Base-by-base conservation (phyloP, 1,140 invertebrate species). In the Drosophila ohnishii region DNA sequence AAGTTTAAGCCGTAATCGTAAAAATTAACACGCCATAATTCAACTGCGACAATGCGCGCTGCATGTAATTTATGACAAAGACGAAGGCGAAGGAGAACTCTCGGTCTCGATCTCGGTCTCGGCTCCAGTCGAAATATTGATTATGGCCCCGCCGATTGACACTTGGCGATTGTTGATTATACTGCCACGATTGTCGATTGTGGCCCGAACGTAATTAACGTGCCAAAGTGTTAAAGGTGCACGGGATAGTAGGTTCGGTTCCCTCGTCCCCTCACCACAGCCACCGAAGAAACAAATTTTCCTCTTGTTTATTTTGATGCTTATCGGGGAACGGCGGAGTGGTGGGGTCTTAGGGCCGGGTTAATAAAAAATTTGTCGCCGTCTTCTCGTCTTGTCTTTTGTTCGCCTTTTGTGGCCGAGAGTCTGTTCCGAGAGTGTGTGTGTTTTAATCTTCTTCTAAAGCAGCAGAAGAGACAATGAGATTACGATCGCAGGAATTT, bases 401-500 rank as follows among this genome's bases (percentile, higher is more conserved):
- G 67, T 84, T 40, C 58, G 59, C 32, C 37, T 56, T 48, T 58
- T 60, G 48, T 64, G 37, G 19, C 40, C 61, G 7, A 55, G 69
- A 45, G 44, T 19, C 47, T 70, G 34, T 66, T 51, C 34, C 53
- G 39, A 62, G 32, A 58, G 44, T 67, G 55, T 74, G 71, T 88
- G 63, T 87, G 83, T 88, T 87, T 87, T 87, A 87, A 87, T 87
- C 83, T 87, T 79, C 83, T 86, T 79, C 79, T 83, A 78, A 83
- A 79, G 82, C 82, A 86, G 75, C 78, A 84, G 65, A 73, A 90
- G 81, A 90, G 79, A 87, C 87, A 82, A 88, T 83, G 85, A 90
- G 88, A 88, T 90, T 90, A 87, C 88, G 80, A 87, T 90, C 87
- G 58, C 79, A 80, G 87, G 86, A 87, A 90, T 90, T 87, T 87